Percentiles rank a stretch among this genome's conserved stretches.
Conservation (phyloP, 2,888 invertebrate species). For the Cryptocephalus moraei region DNA sequence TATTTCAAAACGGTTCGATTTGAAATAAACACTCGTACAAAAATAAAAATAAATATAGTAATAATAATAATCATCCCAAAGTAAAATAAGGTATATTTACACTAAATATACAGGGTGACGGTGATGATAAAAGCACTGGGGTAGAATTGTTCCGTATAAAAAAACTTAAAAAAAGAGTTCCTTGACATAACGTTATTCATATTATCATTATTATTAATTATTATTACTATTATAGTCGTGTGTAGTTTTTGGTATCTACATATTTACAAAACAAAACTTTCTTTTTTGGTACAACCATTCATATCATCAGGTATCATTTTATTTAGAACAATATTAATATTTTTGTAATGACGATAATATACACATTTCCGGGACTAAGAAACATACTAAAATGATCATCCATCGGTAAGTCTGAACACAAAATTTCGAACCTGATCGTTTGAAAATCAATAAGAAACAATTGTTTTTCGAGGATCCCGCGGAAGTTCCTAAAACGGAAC, state of each 20-base stretch:
- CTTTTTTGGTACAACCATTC: slow-evolving; percentile 26
- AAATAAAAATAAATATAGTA: slow-evolving; percentile 16
- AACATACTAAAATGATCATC: too few relatives aligned
- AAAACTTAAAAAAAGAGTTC: slow-evolving; percentile 10
- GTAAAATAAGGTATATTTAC: slow-evolving; percentile 4
- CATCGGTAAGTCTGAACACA: too few relatives aligned
- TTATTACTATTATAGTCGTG: not conserved
- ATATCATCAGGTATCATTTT: slow-evolving; percentile 25
- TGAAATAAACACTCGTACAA: slow-evolving; percentile 5
- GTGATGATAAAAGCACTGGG: slow-evolving; percentile 12
- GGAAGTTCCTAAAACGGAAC: too few relatives aligned
- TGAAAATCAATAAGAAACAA: too few relatives aligned
- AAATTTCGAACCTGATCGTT: too few relatives aligned
- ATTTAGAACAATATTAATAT: slow-evolving; percentile 3
- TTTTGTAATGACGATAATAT: too few relatives aligned
- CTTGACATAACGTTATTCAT: not conserved
- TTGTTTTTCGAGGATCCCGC: too few relatives aligned
- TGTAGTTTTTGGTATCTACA: slow-evolving; percentile 9
- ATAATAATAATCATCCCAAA: slow-evolving; percentile 1
- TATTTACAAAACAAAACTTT: slow-evolving; percentile 21
- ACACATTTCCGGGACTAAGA: too few relatives aligned
- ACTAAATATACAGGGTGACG: slow-evolving; percentile 12
- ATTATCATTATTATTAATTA: too few relatives aligned
- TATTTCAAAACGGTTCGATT: too few relatives aligned
- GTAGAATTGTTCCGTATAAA: slow-evolving; percentile 12